Evolutionary conservation across 2,888 invertebrate genomes (phyloP).

Genomic region (Philereme vetulata): DNA sequence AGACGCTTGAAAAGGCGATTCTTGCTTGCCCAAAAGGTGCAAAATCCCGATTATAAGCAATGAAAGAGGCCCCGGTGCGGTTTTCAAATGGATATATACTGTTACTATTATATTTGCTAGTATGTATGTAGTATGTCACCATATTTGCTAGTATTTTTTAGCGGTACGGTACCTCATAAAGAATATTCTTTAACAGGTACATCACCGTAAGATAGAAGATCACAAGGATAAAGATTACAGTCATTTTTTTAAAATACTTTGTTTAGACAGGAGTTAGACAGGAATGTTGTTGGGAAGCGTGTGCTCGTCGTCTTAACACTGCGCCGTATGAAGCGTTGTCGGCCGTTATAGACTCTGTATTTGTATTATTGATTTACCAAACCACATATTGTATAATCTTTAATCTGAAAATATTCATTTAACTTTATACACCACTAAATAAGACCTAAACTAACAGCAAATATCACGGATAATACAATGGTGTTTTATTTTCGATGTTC

Average conservation of each 20-base stretch:
- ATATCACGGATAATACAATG: constrained; percentile 10
- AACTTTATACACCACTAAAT: background rate
- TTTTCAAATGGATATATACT: no score
- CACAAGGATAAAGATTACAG: constrained; percentile 63
- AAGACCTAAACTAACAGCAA: background rate
- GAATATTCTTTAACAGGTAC: constrained; percentile 65
- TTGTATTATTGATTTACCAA: constrained; percentile 44
- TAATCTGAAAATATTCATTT: constrained; percentile 6
- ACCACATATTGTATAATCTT: background rate
- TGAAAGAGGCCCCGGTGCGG: constrained; percentile 86
- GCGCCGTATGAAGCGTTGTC: constrained; percentile 25
- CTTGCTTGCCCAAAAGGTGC: constrained; percentile 85
- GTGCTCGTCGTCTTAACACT: constrained; percentile 52
- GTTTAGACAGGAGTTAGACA: constrained; percentile 48
- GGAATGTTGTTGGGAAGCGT: constrained; percentile 63
- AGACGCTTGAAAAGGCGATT: constrained; percentile 89
- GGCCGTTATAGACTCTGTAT: constrained; percentile 53
- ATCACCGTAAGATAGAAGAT: constrained; percentile 51
- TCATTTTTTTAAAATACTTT: constrained; percentile 72
- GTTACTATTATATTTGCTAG: no score
- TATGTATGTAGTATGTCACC: no score
- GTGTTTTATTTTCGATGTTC: no score
- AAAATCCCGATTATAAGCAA: constrained; percentile 88
- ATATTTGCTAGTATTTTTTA: constrained; percentile 52
- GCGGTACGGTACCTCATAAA: constrained; percentile 52